Evolutionary conservation across 2,888 invertebrate genomes (phyloP).

Genomic region (Gerosis bhagava): DNA sequence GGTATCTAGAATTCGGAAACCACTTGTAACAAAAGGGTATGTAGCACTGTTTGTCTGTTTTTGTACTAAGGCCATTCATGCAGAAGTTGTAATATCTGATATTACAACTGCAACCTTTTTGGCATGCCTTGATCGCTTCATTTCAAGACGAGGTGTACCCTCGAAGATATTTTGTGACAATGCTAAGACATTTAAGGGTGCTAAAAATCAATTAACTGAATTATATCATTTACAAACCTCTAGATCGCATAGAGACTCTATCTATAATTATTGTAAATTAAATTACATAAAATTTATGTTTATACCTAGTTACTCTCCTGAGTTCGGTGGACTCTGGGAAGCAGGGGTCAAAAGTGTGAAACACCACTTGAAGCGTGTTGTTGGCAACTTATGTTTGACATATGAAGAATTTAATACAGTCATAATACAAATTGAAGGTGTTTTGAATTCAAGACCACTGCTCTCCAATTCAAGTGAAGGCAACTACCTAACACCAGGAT

Average conservation of each 20-base stretch:
- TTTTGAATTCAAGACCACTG: not conserved
- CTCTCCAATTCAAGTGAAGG: not conserved
- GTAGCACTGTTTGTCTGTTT: conserved; percentile 28
- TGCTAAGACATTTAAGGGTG: conserved; percentile 29
- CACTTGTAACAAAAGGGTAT: conserved; percentile 23
- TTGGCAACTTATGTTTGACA: not conserved
- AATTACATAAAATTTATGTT: not conserved
- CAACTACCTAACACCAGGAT: conserved; percentile 30
- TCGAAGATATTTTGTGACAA: conserved; percentile 31
- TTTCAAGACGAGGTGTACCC: conserved; percentile 27
- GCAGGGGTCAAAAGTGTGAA: not conserved
- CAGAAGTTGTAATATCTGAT: conserved; percentile 25
- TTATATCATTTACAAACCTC: conserved; percentile 21
- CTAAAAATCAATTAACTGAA: conserved; percentile 21
- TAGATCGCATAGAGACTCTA: conserved; percentile 11
- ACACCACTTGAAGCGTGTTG: not conserved
- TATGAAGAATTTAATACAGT: not conserved
- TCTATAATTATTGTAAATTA: not conserved
- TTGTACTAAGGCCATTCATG: conserved; percentile 22
- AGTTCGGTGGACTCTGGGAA: no score
- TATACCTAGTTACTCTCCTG: not conserved
- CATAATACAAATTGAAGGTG: not conserved
- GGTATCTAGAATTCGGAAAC: conserved; percentile 9
- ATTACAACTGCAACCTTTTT: conserved; percentile 29
- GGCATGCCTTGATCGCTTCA: conserved; percentile 28